Conservation (phyloP, 1,140 invertebrate species). For the Anthonomus grandis region DNA sequence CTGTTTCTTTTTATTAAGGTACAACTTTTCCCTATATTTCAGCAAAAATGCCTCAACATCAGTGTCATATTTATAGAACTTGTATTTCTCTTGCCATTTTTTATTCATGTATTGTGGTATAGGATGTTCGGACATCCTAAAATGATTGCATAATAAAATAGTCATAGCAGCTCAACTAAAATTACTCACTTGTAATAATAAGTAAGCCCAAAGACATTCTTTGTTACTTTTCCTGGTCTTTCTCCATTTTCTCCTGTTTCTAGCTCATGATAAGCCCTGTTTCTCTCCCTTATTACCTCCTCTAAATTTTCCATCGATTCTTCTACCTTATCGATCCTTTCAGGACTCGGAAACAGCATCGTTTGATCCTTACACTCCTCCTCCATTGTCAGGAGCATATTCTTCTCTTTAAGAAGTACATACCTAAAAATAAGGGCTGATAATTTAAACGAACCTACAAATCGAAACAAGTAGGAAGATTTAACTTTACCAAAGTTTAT, state of each 20-base stretch:
- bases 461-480: background rate
- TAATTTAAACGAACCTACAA: background rate
- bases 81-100: constrained; percentile 57
- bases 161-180: background rate
- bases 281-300: constrained; percentile 86
- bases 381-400: constrained; percentile 97
- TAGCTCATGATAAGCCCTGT: constrained; percentile 83
- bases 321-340: constrained; percentile 92
- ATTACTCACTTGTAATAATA: constrained; percentile 48
- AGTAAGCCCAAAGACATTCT: constrained; percentile 60
- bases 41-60: constrained; percentile 63
- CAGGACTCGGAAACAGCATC: constrained; percentile 87
- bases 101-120: constrained; percentile 60
- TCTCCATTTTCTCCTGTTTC: constrained; percentile 88
- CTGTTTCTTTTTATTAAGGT: constrained; percentile 55
- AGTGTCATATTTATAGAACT: constrained; percentile 46
- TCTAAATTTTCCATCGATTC: constrained; percentile 96
- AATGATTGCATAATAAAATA: constrained; percentile 25
- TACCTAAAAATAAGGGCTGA: constrained; percentile 57
- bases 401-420: constrained; percentile 91
- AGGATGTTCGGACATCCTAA: constrained; percentile 52
- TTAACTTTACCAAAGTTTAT: constrained; percentile 86
- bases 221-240: constrained; percentile 58
- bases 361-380: constrained; percentile 67
- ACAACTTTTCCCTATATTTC: constrained; percentile 63